Base-by-base conservation (phyloP, 37 sponge, comb jelly and placozoan genomes). In the Mnemiopsis leidyi region DNA sequence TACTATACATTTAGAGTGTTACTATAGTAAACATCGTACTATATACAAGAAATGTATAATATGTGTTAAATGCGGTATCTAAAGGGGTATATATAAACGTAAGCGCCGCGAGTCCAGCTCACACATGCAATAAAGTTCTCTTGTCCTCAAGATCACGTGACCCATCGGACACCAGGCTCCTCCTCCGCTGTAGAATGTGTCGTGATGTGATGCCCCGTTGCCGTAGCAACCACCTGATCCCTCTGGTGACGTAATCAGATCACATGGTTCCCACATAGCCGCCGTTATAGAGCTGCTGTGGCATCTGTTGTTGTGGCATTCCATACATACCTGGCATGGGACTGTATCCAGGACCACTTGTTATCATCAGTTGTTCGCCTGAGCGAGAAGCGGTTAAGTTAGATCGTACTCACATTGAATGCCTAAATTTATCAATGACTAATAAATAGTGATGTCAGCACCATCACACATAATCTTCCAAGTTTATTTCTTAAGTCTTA, bases 191-290 rank as follows among this genome's bases (percentile, higher is more conserved):
- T 48, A 13, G 13, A 18, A 13, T 48, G 61, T 48, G 61, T 48
- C 61, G 61, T 48, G 61, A 13, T 48, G 61, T 48, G 61, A 48
- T 48, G 9, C 61, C 61, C 5, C 61, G 61, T 48, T n/a, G n/a
- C n/a, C n/a, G 30, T 28, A 25, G 25, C 75, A 18, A n/a, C n/a
- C 25, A n/a, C 25, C 30, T 71, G 75, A 71, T 71, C 75, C 75
- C 61, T 48, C 61, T 48, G 13, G 61, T 48, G 61, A 48, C 61
- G 61, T 48, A 5, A 48, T 13, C 82, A 3, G 31, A 35, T 82
- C 82, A 82, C 82, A 82, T 82, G 36, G 82, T 36, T 34, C 82
- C 82, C 36, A 82, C 29, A 37, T 82, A 82, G 36, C 82, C 82
- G 29, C 82, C 82, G 82, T 82, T 82, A 23, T 82, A 82, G 31